phyloP scores from a whole-genome alignment of 53 echinoderm and acorn worm genomes.

The Antedon mediterranea region DNA sequence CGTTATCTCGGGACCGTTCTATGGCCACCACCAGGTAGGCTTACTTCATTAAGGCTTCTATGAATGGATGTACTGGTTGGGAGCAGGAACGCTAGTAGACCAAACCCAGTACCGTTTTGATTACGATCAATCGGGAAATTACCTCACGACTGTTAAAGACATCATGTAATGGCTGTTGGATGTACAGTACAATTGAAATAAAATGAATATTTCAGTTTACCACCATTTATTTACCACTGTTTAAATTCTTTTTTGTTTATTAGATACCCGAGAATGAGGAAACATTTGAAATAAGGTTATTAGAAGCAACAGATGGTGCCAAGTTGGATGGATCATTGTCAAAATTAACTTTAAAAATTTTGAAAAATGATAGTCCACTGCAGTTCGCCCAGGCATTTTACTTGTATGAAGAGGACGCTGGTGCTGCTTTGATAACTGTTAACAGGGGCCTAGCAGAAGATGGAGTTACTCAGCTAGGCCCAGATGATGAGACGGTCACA shows the following conservation, averaged over 20 bases:
- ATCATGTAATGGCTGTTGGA: too few relatives aligned
- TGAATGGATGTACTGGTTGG: too few relatives aligned
- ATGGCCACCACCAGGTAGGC: too few relatives aligned
- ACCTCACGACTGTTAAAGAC: too few relatives aligned
- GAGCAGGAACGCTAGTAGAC: too few relatives aligned
- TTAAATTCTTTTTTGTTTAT: neutral
- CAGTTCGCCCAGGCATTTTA: slow-evolving; percentile 64
- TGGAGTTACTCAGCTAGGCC: slow-evolving; percentile 49
- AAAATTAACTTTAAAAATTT: slow-evolving; percentile 34
- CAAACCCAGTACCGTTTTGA: too few relatives aligned
- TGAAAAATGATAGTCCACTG: slow-evolving; percentile 79
- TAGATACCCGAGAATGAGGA: slow-evolving; percentile 92
- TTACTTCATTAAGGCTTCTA: too few relatives aligned
- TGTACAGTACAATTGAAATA: too few relatives aligned
- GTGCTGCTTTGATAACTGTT: slow-evolving; percentile 42
- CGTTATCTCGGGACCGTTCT: too few relatives aligned
- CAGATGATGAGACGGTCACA: slow-evolving; percentile 35
- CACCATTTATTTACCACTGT: too few relatives aligned
- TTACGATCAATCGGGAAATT: too few relatives aligned
- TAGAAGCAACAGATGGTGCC: slow-evolving; percentile 54
- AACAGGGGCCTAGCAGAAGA: slow-evolving; percentile 44
- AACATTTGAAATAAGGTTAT: slow-evolving; percentile 47
- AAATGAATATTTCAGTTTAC: too few relatives aligned
- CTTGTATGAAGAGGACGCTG: slow-evolving; percentile 52
- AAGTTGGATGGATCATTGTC: slow-evolving; percentile 31